These are phyloP conservation scores for Coenonympha arcania DNA, from an alignment of 2,888 invertebrate species.

Conservation along the genomic window DNA sequence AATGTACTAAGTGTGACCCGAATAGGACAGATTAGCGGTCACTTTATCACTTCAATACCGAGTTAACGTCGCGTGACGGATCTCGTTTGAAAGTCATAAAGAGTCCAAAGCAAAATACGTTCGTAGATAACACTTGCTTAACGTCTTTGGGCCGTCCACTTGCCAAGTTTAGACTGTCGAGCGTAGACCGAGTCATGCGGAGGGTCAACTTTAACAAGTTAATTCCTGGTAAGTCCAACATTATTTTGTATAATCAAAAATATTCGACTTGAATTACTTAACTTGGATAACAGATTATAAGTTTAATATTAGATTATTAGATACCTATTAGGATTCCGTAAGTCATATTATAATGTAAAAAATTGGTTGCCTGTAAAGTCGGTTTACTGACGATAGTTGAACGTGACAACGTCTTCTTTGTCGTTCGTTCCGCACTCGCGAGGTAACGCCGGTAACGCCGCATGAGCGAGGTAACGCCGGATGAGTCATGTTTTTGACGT, in stretches of 20 bases:
- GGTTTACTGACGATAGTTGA: too few species aligned
- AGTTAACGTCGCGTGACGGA: constrained; percentile 74
- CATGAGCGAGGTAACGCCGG: too few species aligned
- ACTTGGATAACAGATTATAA: too few species aligned
- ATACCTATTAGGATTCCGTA: too few species aligned
- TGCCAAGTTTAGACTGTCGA: constrained; percentile 65
- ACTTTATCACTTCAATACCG: constrained; percentile 73
- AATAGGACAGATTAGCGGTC: constrained; percentile 74
- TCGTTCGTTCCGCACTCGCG: too few species aligned
- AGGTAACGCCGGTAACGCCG: too few species aligned
- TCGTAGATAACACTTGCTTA: constrained; percentile 71
- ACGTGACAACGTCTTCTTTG: too few species aligned
- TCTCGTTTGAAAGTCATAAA: constrained; percentile 74
- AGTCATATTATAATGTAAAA: too few species aligned
- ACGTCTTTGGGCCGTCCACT: constrained; percentile 68
- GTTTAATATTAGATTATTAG: too few species aligned
- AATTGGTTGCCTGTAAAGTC: too few species aligned
- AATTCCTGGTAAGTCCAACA: constrained; percentile 52
- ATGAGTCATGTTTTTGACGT: too few species aligned
- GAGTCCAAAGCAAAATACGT: constrained; percentile 73
- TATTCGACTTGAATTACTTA: too few species aligned
- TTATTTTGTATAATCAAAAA: constrained; percentile 69
- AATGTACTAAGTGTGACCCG: constrained; percentile 73
- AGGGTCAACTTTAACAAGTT: constrained; percentile 61
- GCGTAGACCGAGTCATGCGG: constrained; percentile 50